A percentile compares a stretch with the other conserved stretches of the same genome.
These are phyloP conservation scores for Pseudorhombus dupliciocellatus DNA, from an alignment of 2,113 vertebrate genomes.

Conservation along the genomic window DNA sequence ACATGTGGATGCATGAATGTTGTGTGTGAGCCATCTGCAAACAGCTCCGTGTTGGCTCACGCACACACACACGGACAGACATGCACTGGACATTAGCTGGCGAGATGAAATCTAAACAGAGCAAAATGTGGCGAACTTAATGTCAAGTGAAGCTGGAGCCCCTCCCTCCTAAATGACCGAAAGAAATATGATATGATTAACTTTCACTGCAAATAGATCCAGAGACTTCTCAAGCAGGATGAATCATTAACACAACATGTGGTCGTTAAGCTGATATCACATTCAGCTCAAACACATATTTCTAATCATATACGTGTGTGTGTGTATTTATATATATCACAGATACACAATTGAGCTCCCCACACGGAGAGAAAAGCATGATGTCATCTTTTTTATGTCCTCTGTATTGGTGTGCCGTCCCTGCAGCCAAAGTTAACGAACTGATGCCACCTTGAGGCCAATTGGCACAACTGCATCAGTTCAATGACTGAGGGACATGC, in stretches of 20 bases:
- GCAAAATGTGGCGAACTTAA: constrained; percentile 54
- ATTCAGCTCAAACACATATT: constrained; percentile 54
- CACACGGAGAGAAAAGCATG: constrained; percentile 73
- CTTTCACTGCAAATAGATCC: constrained; percentile 49
- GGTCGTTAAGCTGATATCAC: constrained; percentile 58
- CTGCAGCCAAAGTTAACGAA: constrained; percentile 55
- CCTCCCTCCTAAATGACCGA: constrained; percentile 57
- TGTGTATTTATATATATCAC: constrained; percentile 18
- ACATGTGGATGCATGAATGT: constrained; percentile 22
- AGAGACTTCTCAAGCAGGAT: constrained; percentile 49
- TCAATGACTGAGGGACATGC: background rate
- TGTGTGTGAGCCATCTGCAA: constrained; percentile 56
- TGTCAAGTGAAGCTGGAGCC: constrained; percentile 58
- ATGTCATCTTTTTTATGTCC: constrained; percentile 76
- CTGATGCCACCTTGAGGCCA: constrained; percentile 70
- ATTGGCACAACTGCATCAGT: constrained; percentile 35
- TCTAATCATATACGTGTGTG: background rate
- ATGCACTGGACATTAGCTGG: constrained; percentile 36
- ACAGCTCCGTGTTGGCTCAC: constrained; percentile 23
- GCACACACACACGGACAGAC: constrained; percentile 16
- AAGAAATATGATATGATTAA: constrained; percentile 59
- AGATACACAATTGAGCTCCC: constrained; percentile 54
- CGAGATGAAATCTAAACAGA: constrained; percentile 47
- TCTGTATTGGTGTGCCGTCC: constrained; percentile 56
- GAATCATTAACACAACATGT: constrained; percentile 52